These are phyloP conservation scores for Corapipo altera DNA, from an alignment of 2,113 vertebrate species.

Conservation along the genomic window DNA sequence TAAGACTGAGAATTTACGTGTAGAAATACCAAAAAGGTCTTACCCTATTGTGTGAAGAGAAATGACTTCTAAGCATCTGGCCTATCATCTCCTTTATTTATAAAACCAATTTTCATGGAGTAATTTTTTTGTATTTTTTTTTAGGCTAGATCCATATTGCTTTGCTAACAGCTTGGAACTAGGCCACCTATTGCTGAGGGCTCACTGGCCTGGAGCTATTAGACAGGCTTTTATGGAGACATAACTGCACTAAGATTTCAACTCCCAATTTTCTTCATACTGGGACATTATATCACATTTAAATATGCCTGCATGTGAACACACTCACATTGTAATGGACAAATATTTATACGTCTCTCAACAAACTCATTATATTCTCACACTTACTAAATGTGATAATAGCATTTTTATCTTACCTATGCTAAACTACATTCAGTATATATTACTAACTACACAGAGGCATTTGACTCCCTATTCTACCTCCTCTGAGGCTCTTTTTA, in stretches of 20 bases:
- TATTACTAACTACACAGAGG: not conserved
- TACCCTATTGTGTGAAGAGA: slow-evolving; percentile 28
- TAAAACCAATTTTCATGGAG: not conserved
- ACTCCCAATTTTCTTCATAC: not conserved
- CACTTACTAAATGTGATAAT: not conserved
- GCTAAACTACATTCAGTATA: not conserved
- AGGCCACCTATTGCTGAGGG: not conserved
- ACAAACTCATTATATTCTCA: not conserved
- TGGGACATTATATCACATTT: not conserved
- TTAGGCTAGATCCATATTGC: not conserved
- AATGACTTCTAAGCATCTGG: slow-evolving; percentile 4
- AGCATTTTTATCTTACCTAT: not conserved
- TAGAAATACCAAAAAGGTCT: slow-evolving; percentile 52
- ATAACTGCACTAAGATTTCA: not conserved
- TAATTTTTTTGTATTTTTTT: not conserved
- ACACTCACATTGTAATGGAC: not conserved
- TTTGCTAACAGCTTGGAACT: slow-evolving; percentile 16
- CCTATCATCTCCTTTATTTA: slow-evolving; percentile 30
- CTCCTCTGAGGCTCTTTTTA: not conserved
- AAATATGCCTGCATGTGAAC: not conserved
- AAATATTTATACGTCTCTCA: slow-evolving; percentile 4
- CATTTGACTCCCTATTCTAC: not conserved
- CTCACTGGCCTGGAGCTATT: not conserved
- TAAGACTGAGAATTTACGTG: slow-evolving; percentile 68
- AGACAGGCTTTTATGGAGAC: not conserved